These are phyloP conservation scores for Dendrophyllia cribrosa DNA, from an alignment of 64 coral and sea anemone genomes.

Conservation along the genomic window DNA sequence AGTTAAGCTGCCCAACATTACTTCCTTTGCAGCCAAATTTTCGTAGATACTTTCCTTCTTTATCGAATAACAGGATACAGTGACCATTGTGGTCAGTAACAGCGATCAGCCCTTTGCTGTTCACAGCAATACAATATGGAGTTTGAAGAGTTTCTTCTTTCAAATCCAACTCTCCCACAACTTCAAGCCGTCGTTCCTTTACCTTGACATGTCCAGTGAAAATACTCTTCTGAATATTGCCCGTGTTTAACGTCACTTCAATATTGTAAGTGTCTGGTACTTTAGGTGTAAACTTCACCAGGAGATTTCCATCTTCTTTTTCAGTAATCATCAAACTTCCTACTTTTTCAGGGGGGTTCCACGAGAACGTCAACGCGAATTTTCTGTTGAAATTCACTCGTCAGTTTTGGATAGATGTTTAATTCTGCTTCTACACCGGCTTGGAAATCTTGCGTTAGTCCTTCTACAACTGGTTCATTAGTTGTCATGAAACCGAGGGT, in stretches of 20 bases:
- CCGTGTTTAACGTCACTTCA: not conserved
- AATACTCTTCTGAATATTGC: not conserved
- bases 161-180: not conserved
- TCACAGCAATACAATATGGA: not conserved
- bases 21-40: constrained; percentile 5
- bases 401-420: too few species aligned
- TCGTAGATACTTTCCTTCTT: not conserved
- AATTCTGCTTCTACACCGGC: too few species aligned
- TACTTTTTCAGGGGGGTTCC: not conserved
- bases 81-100: not conserved
- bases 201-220: not conserved
- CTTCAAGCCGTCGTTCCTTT: not conserved
- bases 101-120: constrained; percentile 3
- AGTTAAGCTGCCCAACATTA: not conserved
- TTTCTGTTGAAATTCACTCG: too few species aligned
- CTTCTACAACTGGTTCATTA: too few species aligned
- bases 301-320: too few species aligned
- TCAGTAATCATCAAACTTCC: too few species aligned
- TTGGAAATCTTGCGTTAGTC: too few species aligned
- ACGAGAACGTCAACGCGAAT: too few species aligned
- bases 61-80: not conserved
- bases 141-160: not conserved
- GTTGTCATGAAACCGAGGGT: too few species aligned
- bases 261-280: not conserved
- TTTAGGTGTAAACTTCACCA: not conserved